Evolutionary conservation across 2,113 vertebrate species (phyloP), one percentile per base, ranked within the genome.

Genomic region (Psilopogon haemacephalus): DNA sequence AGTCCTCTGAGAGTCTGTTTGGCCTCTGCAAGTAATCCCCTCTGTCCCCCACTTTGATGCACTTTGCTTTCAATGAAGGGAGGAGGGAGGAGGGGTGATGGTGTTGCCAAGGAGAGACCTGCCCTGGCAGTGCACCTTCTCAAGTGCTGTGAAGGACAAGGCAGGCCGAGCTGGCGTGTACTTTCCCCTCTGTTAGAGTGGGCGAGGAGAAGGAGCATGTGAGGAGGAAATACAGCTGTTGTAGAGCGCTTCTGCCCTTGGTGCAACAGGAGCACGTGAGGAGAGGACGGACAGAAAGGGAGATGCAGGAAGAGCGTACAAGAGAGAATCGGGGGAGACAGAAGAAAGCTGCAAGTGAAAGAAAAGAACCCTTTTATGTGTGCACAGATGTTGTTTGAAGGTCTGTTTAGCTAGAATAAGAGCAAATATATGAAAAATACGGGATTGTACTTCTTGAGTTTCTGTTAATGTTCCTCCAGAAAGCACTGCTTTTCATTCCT

Each of bases 221-320:
- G 21, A 91, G 89, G 84, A 86, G 89, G 94, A 96, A 96, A 89
- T 56, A 54, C 79, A 85, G 72, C 93, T 95, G 78, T 73, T 91
- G 6, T 64, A 40, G 58, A 83, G 82, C 33, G 55, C 68, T 89
- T 79, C 90, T 93, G 93, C 69, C 89, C 68, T 73, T 64, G 2
- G 15, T 52, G 71, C 68, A 18, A 48, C 2, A 0, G 12, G 79
- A 95, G 30, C 72, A 90, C 15, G 48, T 75, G 88, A 89, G 69
- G 28, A 54, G 37, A 64, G 46, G 58, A 69, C 64, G 27, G 71
- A 35, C 0, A 62, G 69, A 94, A 62, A 74, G 56, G 37, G 73
- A 78, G 42, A 37, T 69, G 30, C 65, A 58, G 88, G 85, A 94
- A 94, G 64, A 87, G 79, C 82, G 14, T 9, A 30, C 0, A 2